phyloP scores from a whole-genome alignment of 2,797 vertebrate genomes.

The Graptemys geographica region DNA sequence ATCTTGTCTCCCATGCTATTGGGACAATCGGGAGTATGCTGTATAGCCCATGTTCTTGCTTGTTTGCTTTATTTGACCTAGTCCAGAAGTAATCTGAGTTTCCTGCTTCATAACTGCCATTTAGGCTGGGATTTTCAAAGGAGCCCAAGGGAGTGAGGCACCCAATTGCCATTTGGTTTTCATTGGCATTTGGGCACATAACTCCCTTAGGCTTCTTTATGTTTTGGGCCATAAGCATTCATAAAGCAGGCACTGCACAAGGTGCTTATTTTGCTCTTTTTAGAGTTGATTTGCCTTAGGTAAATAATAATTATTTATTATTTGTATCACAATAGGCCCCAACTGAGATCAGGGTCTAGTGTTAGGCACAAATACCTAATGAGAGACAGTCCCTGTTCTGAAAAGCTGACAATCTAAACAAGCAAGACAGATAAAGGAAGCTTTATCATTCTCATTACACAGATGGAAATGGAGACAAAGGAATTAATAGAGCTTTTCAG shows the following conservation, averaged over 20 bases:
- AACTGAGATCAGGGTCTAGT: neutral
- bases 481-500: too few species aligned
- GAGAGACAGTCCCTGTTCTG: neutral
- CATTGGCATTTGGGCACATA: conserved; percentile 17
- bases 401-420: neutral
- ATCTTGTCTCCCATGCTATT: too few species aligned
- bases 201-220: neutral
- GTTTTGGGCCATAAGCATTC: neutral
- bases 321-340: neutral
- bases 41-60: neutral
- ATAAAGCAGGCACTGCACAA: neutral
- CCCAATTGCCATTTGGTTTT: neutral
- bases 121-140: neutral
- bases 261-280: conserved; percentile 43
- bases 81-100: neutral
- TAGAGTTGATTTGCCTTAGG: neutral
- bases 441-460: neutral
- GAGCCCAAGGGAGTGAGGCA: neutral
- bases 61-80: neutral
- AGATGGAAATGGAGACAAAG: neutral
- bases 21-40: too few species aligned
- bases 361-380: neutral
- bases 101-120: neutral
- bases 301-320: neutral
- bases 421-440: neutral